Base-by-base conservation (phyloP, 1,140 invertebrate species). In the Condylostylus longicornis region DNA sequence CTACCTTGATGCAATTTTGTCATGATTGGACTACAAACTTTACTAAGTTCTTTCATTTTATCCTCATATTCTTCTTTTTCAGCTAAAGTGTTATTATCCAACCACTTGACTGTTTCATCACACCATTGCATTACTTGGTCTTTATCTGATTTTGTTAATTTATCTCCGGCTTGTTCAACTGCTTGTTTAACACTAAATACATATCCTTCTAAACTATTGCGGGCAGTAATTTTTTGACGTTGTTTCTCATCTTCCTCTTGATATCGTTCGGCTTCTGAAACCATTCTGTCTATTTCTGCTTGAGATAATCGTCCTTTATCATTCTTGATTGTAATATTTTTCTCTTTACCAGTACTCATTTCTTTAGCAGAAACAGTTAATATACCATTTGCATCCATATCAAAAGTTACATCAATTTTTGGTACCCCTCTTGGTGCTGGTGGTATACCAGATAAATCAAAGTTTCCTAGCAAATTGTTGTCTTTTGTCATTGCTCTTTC, bases 281-380 rank as follows among this genome's bases (percentile, higher is more conserved):
- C 18, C 33, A 34, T 34, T 85, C 78, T 7, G 33, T 86, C 78
- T 49, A 85, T 86, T 41, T 83, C 79, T 25, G 79, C 75, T 49
- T 84, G 80, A 9, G 66, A 70, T 5, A 82, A 58, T 40, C 82
- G 65, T 25, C 79, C 77, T 49, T 82, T 82, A 53, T 85, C 80
- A 48, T 84, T 85, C 10, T 76, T 82, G 41, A 85, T 82, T 10
- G 75, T 81, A 47, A 86, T 83, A 48, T 82, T 78, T 65, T 67
- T 13, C 60, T 66, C 8, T 71, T 55, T 63, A 1, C 65, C 63
- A 1, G 63, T 64, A 18, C 59, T 59, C 21, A 49, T 61, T 40
- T 70, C 67, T 30, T 58, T 60, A 5, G 68, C 68, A 0, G 70
- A 67, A 5, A 80, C 77, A 46, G 69, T 71, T 29, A 82, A 58